A percentile compares a stretch with the other conserved stretches of the same genome.
Evolutionary conservation across 2,888 invertebrate genomes (phyloP).

Genomic region (Melanotus villosus): DNA sequence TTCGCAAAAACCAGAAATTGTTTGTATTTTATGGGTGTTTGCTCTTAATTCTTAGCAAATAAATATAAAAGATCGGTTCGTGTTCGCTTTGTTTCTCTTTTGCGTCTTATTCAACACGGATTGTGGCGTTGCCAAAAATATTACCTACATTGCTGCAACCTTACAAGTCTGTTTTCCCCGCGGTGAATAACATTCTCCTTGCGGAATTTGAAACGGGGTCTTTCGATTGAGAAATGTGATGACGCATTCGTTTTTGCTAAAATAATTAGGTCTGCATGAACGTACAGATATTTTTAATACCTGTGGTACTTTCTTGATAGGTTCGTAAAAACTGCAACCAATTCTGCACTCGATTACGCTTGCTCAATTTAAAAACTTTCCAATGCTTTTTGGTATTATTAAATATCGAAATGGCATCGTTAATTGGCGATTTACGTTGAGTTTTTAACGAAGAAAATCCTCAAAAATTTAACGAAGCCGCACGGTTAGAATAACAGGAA

Average conservation of each 20-base stretch:
- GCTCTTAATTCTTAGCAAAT: neutral
- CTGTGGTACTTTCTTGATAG: slow-evolving; percentile 17
- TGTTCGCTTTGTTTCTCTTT: neutral
- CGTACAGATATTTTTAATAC: slow-evolving; percentile 18
- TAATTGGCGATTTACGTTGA: too few relatives aligned
- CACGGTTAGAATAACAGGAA: neutral
- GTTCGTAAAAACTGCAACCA: slow-evolving; percentile 15
- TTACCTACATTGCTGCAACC: neutral
- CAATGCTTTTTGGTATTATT: too few relatives aligned
- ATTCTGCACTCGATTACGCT: slow-evolving; percentile 10
- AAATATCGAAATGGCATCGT: too few relatives aligned
- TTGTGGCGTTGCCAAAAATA: neutral
- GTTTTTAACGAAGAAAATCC: too few relatives aligned
- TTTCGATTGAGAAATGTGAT: slow-evolving; percentile 38
- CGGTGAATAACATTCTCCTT: slow-evolving; percentile 37
- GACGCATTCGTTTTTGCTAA: slow-evolving; percentile 38
- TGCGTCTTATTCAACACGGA: neutral
- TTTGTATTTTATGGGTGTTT: neutral
- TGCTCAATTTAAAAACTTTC: slow-evolving; percentile 27
- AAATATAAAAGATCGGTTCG: too few relatives aligned
- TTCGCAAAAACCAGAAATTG: slow-evolving; percentile 15
- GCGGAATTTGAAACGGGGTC: slow-evolving; percentile 37
- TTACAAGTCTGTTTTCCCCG: slow-evolving; percentile 2
- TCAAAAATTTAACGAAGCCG: too few relatives aligned
- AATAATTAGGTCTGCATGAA: slow-evolving; percentile 33